Evolutionary conservation across 2,888 invertebrate genomes (phyloP), one percentile per base, ranked within the genome.

Genomic region (Trachelus stipa): DNA sequence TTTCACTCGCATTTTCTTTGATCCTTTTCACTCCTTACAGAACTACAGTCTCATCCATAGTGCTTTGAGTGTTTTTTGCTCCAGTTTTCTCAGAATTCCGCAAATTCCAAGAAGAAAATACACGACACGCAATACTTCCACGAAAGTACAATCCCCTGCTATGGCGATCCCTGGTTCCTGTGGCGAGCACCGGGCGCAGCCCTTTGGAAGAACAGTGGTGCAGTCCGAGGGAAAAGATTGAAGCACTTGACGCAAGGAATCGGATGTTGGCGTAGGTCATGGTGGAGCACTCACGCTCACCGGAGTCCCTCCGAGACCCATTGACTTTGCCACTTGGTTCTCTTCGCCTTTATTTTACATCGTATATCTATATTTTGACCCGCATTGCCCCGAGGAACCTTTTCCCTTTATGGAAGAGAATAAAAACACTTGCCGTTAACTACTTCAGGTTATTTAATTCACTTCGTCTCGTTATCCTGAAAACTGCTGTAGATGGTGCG

Each of bases 191-290:
- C 78, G 80, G 75, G 80, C 82, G 69, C 78, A 79, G 71, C 79
- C 79, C 79, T 56, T 56, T 15, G 56, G 80, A 78, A 69, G 84
- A 84, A 85, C 82, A 79, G 81, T 80, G 75, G 79, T 76, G 79
- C 12, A 74, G 73, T 71, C 80, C 80, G 80, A 30, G 23, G 75
- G 40, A 15, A 33, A 68, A n/a, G 71, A 77, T 81, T 75, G 82
- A 82, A 81, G 77, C 79, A 83, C 84, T 86, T 77, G 84, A 86
- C 81, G 82, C 77, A 83, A 87, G 81, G 79, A 87, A 81, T 79
- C 74, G 82, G 80, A 83, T 86, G 86, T 87, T 87, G 85, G 84
- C 79, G 83, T 85, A 86, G 87, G 85, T 87, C 86, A 84, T 78
- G 85, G 81, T 69, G 82, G 82, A 75, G 76, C 82, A 82, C 84